phyloP scores from a whole-genome alignment of 2,113 vertebrate genomes.

The Chloropsis cyanopogon region DNA sequence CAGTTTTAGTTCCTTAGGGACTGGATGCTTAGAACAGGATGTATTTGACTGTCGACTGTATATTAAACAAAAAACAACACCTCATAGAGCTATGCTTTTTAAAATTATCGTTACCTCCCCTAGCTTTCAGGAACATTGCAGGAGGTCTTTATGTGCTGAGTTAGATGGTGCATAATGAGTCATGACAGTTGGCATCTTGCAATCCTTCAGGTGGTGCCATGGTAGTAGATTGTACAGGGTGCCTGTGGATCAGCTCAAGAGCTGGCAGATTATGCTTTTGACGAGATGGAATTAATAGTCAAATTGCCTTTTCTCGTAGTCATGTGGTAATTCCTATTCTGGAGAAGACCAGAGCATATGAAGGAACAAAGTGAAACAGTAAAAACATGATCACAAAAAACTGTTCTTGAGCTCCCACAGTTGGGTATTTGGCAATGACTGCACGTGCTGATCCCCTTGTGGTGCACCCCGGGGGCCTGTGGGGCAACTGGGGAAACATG shows the following conservation, averaged over 20 bases:
- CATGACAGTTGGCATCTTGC: not conserved
- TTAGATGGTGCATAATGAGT: not conserved
- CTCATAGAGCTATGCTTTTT: not conserved
- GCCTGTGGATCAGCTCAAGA: not conserved
- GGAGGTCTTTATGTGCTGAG: not conserved
- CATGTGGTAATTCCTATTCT: not conserved
- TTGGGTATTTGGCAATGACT: not conserved
- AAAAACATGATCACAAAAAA: not conserved
- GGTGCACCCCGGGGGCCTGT: accelerated
- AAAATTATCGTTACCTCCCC: not conserved
- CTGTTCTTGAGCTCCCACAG: not conserved
- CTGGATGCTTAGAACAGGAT: not conserved
- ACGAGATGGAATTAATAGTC: not conserved
- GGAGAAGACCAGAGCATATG: not conserved
- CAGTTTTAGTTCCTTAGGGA: not conserved
- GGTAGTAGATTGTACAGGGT: not conserved
- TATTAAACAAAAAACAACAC: not conserved
- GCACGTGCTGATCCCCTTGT: accelerated
- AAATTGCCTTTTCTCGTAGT: not conserved
- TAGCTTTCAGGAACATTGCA: not conserved
- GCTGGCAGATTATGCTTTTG: not conserved
- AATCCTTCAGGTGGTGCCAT: not conserved
- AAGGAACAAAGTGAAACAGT: not conserved
- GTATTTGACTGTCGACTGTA: not conserved
- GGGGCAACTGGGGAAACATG: not conserved